Evolutionary conservation across 2,888 invertebrate genomes (phyloP).

Genomic region (Nymphalis urticae): DNA sequence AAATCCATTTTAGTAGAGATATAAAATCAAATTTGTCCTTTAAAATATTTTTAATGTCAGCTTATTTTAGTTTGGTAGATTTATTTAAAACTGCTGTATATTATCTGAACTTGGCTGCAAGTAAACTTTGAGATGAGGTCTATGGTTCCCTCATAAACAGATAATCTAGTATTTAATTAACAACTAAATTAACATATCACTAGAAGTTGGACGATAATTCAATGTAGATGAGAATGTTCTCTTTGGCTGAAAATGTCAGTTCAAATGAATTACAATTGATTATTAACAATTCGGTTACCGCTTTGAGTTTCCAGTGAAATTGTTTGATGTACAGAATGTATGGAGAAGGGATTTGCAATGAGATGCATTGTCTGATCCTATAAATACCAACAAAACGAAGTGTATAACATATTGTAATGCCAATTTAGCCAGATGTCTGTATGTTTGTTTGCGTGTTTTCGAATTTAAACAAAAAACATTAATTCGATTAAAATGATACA

Average conservation of each 20-base stretch:
- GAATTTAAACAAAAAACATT: no score
- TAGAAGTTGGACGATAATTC: not conserved
- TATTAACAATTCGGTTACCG: conserved; percentile 11
- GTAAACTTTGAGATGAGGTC: no score
- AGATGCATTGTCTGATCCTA: not conserved
- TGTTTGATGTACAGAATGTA: not conserved
- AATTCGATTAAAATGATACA: no score
- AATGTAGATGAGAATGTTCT: not conserved
- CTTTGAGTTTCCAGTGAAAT: conserved; percentile 1
- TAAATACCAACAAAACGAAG: not conserved
- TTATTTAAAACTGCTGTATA: not conserved
- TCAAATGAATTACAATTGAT: conserved; percentile 12
- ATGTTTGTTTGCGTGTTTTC: not conserved
- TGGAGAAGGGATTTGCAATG: not conserved
- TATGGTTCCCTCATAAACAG: no score
- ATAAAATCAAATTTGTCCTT: no score
- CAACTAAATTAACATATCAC: not conserved
- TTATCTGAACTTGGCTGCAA: not conserved
- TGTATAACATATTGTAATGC: not conserved
- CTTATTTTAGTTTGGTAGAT: not conserved
- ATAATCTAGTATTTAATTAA: not conserved
- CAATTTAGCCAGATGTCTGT: not conserved
- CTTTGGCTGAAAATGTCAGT: conserved; percentile 6
- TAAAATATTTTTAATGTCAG: no score
- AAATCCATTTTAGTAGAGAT: no score